Conservation (phyloP, 2,888 invertebrate genomes). For the Drosophila subquinaria region DNA sequence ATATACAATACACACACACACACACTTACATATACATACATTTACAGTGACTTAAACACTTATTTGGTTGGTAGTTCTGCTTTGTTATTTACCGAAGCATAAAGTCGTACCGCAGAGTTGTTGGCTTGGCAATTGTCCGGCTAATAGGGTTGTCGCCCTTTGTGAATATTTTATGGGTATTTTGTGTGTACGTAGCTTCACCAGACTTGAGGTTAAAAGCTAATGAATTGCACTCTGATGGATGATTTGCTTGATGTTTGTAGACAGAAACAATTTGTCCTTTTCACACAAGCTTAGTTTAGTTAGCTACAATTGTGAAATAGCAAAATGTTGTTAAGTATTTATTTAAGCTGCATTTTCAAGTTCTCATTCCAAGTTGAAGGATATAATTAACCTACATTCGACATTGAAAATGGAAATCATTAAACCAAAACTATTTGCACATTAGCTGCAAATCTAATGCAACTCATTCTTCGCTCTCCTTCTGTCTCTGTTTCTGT, state of each 20-base stretch:
- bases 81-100: conserved; percentile 27
- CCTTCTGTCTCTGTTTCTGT: not conserved
- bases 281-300: not conserved
- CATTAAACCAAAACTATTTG: conserved; percentile 11
- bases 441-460: conserved; percentile 8
- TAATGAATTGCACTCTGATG: conserved; percentile 64
- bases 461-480: not conserved
- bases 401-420: not conserved
- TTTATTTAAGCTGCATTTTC: not conserved
- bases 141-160: conserved; percentile 20
- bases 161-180: conserved; percentile 55
- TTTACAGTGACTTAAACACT: not conserved
- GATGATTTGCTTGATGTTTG: not conserved
- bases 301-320: not conserved
- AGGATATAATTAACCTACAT: conserved; percentile 1
- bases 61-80: conserved; percentile 1
- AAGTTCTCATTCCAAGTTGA: not conserved
- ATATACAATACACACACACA: not conserved
- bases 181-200: conserved; percentile 14
- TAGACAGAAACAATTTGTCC: not conserved
- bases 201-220: conserved; percentile 46
- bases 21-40: not conserved
- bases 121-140: conserved; percentile 16
- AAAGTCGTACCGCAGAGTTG: conserved; percentile 28
- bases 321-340: not conserved